These are phyloP conservation scores for Meliscaeva auricollis DNA, from an alignment of 2,888 invertebrate species.

Conservation along the genomic window DNA sequence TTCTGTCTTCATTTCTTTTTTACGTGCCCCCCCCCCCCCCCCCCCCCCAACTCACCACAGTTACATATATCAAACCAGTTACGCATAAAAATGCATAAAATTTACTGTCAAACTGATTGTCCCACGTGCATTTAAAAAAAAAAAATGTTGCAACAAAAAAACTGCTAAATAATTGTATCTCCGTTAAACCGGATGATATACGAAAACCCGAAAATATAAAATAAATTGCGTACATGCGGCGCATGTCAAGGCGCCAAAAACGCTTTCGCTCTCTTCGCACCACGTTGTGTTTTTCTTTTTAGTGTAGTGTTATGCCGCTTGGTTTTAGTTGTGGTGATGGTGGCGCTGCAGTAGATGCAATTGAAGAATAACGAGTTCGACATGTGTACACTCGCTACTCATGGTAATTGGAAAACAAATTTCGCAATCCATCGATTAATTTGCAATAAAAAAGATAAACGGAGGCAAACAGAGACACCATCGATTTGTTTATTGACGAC, in stretches of 20 bases:
- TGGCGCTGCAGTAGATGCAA: background rate
- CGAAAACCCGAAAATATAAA: slow-evolving; percentile 47
- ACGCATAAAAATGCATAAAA: slow-evolving; percentile 40
- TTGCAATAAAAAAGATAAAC: slow-evolving; percentile 72
- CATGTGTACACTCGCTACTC: slow-evolving; percentile 58
- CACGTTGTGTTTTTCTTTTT: background rate
- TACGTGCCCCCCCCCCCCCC: background rate
- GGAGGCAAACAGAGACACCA: slow-evolving; percentile 57
- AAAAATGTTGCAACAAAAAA: background rate
- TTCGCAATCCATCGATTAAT: slow-evolving; percentile 74
- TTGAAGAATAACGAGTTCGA: slow-evolving; percentile 70
- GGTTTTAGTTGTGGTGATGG: background rate
- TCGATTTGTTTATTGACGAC: slow-evolving; percentile 37
- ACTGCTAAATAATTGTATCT: background rate
- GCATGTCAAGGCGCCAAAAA: slow-evolving; percentile 70
- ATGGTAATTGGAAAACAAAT: slow-evolving; percentile 68
- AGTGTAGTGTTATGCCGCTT: background rate
- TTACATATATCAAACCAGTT: slow-evolving; percentile 56
- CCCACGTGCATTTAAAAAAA: slow-evolving; percentile 58
- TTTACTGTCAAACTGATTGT: slow-evolving; percentile 47
- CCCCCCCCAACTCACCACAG: background rate
- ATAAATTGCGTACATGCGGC: slow-evolving; percentile 56
- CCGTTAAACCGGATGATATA: slow-evolving; percentile 58
- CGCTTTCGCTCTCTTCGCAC: slow-evolving; percentile 70
- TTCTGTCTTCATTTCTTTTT: background rate